Conservation (phyloP, 2,797 vertebrate genomes). For the Sylvia borin region DNA sequence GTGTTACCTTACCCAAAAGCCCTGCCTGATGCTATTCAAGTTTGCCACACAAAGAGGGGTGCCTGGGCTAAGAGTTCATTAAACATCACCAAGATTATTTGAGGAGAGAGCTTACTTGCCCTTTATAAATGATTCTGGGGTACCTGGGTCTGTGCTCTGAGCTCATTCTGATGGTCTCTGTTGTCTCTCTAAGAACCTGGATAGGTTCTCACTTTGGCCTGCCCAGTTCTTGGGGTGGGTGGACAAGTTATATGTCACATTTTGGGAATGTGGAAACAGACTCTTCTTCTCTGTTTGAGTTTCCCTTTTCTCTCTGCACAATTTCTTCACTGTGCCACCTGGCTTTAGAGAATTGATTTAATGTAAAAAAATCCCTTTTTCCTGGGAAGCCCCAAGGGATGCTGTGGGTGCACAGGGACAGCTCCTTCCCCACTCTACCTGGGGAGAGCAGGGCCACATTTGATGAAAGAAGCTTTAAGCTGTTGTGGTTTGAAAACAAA, state of each 20-base stretch:
- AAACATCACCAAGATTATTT: not conserved
- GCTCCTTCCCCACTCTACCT: not conserved
- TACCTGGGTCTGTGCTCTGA: not conserved
- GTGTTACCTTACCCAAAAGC: not conserved
- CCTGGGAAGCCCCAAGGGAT: not conserved
- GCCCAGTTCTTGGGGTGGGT: not conserved
- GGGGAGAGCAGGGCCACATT: not conserved
- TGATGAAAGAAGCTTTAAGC: not conserved
- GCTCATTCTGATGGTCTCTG: not conserved
- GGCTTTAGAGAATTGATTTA: not conserved
- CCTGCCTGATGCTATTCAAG: not conserved
- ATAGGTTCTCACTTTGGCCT: not conserved
- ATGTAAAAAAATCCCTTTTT: not conserved
- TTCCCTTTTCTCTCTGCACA: not conserved
- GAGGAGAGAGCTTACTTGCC: not conserved
- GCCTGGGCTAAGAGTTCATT: not conserved
- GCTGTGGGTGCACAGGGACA: not conserved
- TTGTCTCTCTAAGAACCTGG: not conserved
- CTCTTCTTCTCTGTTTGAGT: not conserved
- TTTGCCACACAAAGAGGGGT: not conserved
- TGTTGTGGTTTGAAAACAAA: too few species aligned
- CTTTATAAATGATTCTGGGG: not conserved
- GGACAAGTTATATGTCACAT: not conserved
- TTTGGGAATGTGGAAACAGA: not conserved
- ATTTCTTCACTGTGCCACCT: not conserved